Conservation (phyloP, 1,140 invertebrate genomes). For the Venustaconcha ellipsiformis region DNA sequence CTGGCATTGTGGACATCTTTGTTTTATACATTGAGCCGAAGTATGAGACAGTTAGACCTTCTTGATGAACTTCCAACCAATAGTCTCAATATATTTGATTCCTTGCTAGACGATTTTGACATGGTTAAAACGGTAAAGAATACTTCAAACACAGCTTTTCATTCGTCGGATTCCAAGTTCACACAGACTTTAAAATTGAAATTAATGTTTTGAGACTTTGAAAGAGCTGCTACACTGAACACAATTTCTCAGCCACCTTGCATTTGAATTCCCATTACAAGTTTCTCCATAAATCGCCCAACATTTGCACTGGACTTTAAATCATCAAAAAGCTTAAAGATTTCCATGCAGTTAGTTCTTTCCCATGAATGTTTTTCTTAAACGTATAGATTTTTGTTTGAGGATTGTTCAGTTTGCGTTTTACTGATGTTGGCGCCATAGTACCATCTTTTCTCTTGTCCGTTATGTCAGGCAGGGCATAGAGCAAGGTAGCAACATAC, state of each 20-base stretch:
- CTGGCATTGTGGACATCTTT: background rate
- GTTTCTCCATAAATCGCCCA: background rate
- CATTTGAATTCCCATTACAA: background rate
- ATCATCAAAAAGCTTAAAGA: conserved; percentile 6
- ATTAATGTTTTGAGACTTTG: background rate
- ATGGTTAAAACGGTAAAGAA: background rate
- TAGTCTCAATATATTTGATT: background rate
- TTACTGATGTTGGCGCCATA: conserved; percentile 13
- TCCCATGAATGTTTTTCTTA: conserved; percentile 1
- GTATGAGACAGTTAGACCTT: background rate
- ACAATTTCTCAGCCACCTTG: conserved; percentile 3
- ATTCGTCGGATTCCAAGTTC: background rate
- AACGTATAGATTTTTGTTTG: conserved; percentile 10
- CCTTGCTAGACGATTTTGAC: background rate
- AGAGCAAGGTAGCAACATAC: conserved; percentile 25
- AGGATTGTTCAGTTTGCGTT: conserved; percentile 27
- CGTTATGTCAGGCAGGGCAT: conserved; percentile 22
- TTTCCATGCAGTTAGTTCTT: background rate
- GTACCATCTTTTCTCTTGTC: conserved; percentile 15
- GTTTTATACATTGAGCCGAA: background rate
- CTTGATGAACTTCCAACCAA: background rate
- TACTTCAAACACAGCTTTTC: background rate
- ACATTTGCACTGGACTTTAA: background rate
- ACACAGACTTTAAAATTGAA: background rate
- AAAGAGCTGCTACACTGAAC: background rate